phyloP scores from a whole-genome alignment of 2,113 vertebrate species.

The Irena cyanogastra region DNA sequence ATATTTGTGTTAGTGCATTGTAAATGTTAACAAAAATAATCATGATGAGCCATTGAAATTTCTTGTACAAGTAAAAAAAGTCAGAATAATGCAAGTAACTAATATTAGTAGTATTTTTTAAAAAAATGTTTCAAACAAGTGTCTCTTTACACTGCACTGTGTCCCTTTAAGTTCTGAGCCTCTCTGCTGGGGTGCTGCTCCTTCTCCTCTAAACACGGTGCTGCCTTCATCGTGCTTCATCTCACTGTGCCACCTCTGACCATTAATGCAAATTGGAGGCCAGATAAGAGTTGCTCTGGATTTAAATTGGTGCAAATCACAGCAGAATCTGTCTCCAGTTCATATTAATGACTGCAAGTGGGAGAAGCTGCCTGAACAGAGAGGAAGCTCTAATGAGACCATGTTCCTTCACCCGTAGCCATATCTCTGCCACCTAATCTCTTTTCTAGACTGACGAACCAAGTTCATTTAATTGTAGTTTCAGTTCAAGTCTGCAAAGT shows the following conservation, averaged over 20 bases:
- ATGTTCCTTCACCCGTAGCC: slow-evolving; percentile 18
- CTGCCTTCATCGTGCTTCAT: not conserved
- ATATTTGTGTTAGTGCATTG: not conserved
- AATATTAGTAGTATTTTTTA: too few species aligned
- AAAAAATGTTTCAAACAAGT: not conserved
- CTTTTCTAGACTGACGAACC: not conserved
- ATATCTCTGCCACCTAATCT: slow-evolving; percentile 12
- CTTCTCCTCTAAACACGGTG: not conserved
- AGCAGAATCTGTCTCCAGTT: slow-evolving; percentile 41
- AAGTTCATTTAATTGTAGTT: slow-evolving; percentile 27
- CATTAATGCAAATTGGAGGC: slow-evolving; percentile 46
- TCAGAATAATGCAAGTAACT: not conserved
- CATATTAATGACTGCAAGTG: slow-evolving; percentile 7
- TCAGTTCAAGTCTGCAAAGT: not conserved
- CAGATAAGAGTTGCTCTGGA: slow-evolving; percentile 1
- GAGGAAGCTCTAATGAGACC: slow-evolving; percentile 40
- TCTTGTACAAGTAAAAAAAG: not conserved
- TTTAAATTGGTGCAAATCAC: slow-evolving; percentile 49
- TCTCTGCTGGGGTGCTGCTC: not conserved
- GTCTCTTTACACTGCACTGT: not conserved
- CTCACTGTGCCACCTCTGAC: slow-evolving; percentile 4
- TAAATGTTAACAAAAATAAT: not conserved
- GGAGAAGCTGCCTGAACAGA: not conserved
- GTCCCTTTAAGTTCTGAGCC: not conserved
- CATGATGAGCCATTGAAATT: not conserved